Conservation (phyloP, 2,113 vertebrate species). For the Ageneiosus marmoratus region DNA sequence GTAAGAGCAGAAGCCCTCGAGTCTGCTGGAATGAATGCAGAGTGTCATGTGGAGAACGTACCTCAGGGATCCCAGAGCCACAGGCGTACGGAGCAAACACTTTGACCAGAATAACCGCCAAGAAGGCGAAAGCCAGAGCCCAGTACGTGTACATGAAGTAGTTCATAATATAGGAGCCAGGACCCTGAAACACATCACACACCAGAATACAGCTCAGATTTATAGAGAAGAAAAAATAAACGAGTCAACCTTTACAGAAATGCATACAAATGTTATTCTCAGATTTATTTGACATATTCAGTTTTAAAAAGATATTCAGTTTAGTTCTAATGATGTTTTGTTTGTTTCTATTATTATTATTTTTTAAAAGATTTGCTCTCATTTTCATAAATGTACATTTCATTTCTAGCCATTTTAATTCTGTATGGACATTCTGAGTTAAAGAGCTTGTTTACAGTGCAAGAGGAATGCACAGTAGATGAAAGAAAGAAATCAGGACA, state of each 20-base stretch:
- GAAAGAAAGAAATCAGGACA: too few relatives aligned
- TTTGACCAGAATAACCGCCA: constrained; percentile 94
- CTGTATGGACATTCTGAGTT: neutral
- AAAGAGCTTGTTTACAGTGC: neutral
- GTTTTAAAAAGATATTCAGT: neutral
- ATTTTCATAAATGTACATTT: neutral
- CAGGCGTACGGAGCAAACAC: constrained; percentile 97
- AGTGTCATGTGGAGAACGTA: constrained; percentile 60
- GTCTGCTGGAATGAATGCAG: neutral
- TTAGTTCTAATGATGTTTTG: neutral
- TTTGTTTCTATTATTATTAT: neutral
- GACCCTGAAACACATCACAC: constrained; percentile 77
- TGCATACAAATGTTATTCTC: neutral
- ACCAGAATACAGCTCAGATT: neutral
- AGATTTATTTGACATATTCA: neutral
- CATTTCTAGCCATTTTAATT: neutral
- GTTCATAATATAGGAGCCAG: constrained; percentile 98
- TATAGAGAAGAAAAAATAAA: neutral
- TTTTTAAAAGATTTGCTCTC: neutral
- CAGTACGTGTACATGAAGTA: constrained; percentile 99
- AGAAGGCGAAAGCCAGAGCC: constrained; percentile 94
- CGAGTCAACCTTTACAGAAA: neutral
- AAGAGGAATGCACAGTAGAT: too few relatives aligned
- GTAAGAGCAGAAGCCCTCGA: neutral
- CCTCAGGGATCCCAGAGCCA: constrained; percentile 97